phyloP scores from a whole-genome alignment of 2,888 invertebrate species.

The Pyrrhosoma nymphula region DNA sequence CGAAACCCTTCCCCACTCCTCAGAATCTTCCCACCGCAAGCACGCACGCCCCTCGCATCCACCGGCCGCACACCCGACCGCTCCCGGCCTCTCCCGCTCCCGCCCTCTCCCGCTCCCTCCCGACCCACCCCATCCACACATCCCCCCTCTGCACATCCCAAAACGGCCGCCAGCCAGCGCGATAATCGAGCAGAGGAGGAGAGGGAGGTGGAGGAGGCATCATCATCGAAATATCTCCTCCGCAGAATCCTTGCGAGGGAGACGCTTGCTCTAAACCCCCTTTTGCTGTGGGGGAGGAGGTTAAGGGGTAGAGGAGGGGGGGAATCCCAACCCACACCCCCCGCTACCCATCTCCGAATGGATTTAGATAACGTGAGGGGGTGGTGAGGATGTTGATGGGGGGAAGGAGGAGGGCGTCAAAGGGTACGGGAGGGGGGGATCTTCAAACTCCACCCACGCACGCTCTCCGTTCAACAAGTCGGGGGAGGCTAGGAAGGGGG shows the following conservation, averaged over 20 bases:
- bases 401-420: constrained; percentile 22
- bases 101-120: background rate
- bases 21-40: background rate
- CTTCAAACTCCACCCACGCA: background rate
- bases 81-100: background rate
- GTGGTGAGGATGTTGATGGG: no score
- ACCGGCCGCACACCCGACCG: background rate
- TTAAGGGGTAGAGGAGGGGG: background rate
- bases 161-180: background rate
- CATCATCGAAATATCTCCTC: constrained; percentile 26
- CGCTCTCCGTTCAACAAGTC: constrained; percentile 57
- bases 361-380: constrained; percentile 30
- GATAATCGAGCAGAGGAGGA: constrained; percentile 16
- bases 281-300: no score
- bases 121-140: background rate
- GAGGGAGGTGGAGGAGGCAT: no score
- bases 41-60: background rate
- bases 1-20: background rate
- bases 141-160: background rate
- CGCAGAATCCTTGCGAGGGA: background rate
- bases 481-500: background rate
- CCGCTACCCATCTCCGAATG: background rate
- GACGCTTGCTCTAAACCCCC: background rate
- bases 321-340: background rate
- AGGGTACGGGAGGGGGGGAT: background rate